Percentiles rank a stretch among this genome's conserved stretches.
These are phyloP conservation scores for Melanostoma scalare DNA, from an alignment of 2,888 invertebrate species.

Conservation along the genomic window DNA sequence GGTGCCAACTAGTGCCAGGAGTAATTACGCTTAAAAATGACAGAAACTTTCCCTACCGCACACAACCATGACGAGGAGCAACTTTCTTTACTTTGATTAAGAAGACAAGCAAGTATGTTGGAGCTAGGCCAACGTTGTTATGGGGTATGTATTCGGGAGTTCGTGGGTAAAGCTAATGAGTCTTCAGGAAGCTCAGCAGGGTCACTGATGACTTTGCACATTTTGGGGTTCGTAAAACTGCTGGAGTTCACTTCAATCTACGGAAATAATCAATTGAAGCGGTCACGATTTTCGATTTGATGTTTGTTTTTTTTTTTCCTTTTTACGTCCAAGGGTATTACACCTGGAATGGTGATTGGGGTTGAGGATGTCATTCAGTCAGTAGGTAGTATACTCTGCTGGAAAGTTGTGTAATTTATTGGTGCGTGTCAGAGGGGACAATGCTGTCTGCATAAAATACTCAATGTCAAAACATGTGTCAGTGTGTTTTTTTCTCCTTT, in stretches of 20 bases:
- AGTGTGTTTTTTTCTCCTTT: background rate
- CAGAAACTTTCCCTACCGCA: conserved; percentile 68
- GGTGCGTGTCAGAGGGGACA: conserved; percentile 65
- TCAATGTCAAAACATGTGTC: conserved; percentile 63
- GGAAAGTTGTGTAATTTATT: conserved; percentile 53
- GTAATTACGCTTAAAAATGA: conserved; percentile 73
- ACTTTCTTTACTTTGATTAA: conserved; percentile 66
- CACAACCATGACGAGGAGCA: conserved; percentile 56
- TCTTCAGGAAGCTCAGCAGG: conserved; percentile 57
- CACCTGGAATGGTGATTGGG: conserved; percentile 45
- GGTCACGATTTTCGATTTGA: conserved; percentile 69
- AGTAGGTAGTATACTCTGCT: background rate
- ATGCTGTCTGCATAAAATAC: conserved; percentile 64
- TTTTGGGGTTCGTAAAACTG: conserved; percentile 52
- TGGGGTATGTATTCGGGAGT: background rate
- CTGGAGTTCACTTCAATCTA: background rate
- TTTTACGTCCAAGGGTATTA: conserved; percentile 16
- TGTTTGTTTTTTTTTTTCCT: conserved; percentile 38
- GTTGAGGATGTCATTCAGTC: conserved; percentile 17
- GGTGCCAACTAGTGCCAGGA: conserved; percentile 73
- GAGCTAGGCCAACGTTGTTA: conserved; percentile 37
- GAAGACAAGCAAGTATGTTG: conserved; percentile 26
- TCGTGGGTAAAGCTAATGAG: conserved; percentile 53
- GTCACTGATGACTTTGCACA: conserved; percentile 57
- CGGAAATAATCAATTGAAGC: conserved; percentile 56